Evolutionary conservation across 2,113 vertebrate species (phyloP), one percentile per base, ranked within the genome.

Genomic region (Phrynocephalus versicolor): DNA sequence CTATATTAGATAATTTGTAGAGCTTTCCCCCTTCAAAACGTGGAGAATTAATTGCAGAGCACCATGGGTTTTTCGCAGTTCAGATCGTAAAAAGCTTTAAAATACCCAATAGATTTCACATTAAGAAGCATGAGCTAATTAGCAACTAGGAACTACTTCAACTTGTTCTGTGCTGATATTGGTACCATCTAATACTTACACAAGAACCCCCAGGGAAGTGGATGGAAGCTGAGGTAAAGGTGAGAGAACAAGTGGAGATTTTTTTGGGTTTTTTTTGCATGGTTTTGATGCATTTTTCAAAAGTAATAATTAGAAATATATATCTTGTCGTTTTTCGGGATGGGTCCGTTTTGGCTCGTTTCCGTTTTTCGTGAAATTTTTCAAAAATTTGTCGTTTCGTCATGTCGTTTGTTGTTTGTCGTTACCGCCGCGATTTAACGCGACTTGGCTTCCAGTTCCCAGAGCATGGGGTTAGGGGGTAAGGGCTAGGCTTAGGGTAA

Each of bases 111-210:
- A 82, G 88, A 83, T 83, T 89, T 76, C 86, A 73, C 4, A 74
- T 70, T 88, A 89, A 89, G 89, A 88, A 91, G 89, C 75, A 51
- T 58, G 60, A 88, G 74, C 5, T 83, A 84, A 76, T 86, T 85
- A 86, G 87, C 74, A 84, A 88, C 83, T 19, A 86, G 87, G 77
- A 84, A 88, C 83, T 19, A 55, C 79, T 89, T 88, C 87, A 85
- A 45, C 84, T 92, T 90, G 84, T 88, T 91, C 88, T 88, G 69
- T 83, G 89, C 81, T 92, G 89, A 91, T 93, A 89, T 84, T 89
- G 82, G 67, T 58, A 84, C 78, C 84, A 82, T 70, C 0, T 0
- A 82, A 81, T 0, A 0, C 27, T 79, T 84, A 82, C 81, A 82
- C 85, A 55, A 73, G n/a, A 73, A 86, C 73, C n/a, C 57, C 57